phyloP scores from a whole-genome alignment of 2,113 vertebrate genomes.

The Chloropsis hardwickii region DNA sequence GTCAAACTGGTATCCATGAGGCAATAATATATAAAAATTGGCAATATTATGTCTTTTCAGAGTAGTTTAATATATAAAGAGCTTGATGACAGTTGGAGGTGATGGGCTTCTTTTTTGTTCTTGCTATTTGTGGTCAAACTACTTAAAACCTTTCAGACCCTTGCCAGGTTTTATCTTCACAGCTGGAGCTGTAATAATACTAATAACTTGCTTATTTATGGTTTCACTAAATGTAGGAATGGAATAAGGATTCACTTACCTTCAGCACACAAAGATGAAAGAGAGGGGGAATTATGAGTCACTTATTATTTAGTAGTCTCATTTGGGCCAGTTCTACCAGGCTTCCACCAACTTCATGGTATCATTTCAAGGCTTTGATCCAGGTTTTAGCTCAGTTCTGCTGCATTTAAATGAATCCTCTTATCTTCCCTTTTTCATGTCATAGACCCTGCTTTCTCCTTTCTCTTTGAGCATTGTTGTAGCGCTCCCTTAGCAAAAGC shows the following conservation, averaged over 20 bases:
- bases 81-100: neutral
- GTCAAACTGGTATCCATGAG: neutral
- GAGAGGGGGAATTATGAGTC: neutral
- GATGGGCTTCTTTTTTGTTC: neutral
- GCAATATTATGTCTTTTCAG: neutral
- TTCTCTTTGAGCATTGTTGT: neutral
- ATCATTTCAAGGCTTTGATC: constrained; percentile 45
- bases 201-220: constrained; percentile 8
- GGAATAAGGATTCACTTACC: neutral
- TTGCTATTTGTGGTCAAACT: neutral
- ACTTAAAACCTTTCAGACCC: neutral
- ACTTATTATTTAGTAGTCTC: constrained; percentile 17
- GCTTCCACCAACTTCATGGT: neutral
- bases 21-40: neutral
- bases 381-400: neutral
- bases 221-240: neutral
- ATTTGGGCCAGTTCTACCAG: neutral
- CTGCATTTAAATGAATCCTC: constrained; percentile 27
- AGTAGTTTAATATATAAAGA: neutral
- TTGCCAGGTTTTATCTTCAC: neutral
- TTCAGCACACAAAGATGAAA: constrained; percentile 20
- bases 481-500: neutral
- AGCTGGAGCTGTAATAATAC: neutral
- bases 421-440: neutral
- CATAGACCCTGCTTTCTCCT: neutral